Conservation (phyloP, 2,797 vertebrate species). For the Pseudomugil tenellus region DNA sequence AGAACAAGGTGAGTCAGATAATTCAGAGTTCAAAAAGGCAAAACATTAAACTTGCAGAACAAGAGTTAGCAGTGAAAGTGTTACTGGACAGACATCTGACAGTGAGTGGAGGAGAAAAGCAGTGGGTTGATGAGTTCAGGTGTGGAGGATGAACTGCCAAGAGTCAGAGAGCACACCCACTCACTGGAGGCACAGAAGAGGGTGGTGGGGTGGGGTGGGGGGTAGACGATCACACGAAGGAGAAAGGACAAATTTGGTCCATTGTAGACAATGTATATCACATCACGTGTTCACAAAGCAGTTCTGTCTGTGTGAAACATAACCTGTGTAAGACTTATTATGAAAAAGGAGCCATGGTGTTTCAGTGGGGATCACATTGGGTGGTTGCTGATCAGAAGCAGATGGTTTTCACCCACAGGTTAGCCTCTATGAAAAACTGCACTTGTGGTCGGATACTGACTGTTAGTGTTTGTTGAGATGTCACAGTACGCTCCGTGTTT, state of each 20-base stretch:
- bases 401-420: conserved; percentile 51
- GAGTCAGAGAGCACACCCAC: neutral
- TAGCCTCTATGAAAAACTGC: conserved; percentile 51
- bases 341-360: conserved; percentile 48
- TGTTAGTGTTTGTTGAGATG: conserved; percentile 46
- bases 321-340: conserved; percentile 19
- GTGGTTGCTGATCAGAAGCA: conserved; percentile 54
- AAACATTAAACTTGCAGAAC: neutral
- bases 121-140: neutral
- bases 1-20: neutral
- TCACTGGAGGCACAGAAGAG: neutral
- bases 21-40: neutral
- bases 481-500: conserved; percentile 50
- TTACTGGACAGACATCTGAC: neutral
- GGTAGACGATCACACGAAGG: neutral
- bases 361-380: conserved; percentile 30
- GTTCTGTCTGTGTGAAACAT: conserved; percentile 6
- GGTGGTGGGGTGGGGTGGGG: too few relatives aligned
- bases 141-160: neutral
- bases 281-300: neutral
- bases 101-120: neutral
- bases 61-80: neutral
- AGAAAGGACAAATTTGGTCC: neutral
- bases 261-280: conserved; percentile 14
- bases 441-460: conserved; percentile 47